A percentile compares a stretch with the other conserved stretches of the same genome.
phyloP scores from a whole-genome alignment of 2,888 invertebrate species.

The Spisula solida region DNA sequence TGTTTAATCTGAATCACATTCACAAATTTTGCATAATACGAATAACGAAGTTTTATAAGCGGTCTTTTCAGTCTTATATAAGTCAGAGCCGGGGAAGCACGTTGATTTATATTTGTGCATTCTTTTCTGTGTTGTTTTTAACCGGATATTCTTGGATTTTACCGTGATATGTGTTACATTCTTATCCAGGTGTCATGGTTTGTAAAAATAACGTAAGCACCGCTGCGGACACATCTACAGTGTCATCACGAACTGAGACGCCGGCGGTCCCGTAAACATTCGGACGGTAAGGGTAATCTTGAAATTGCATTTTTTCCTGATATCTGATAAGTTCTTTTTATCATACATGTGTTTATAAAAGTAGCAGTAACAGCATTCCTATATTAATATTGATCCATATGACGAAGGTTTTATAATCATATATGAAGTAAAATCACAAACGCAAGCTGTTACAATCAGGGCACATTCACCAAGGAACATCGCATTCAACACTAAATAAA shows the following conservation, averaged over 20 bases:
- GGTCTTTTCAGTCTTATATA: constrained; percentile 69
- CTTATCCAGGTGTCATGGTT: not conserved
- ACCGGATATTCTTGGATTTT: constrained; percentile 44
- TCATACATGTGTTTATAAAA: not conserved
- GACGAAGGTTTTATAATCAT: not conserved
- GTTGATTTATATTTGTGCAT: constrained; percentile 46
- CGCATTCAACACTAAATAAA: constrained; percentile 23
- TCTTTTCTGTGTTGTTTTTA: constrained; percentile 19
- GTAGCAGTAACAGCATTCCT: not conserved
- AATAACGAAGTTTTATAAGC: constrained; percentile 71
- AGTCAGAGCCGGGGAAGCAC: constrained; percentile 54
- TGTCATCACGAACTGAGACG: too few relatives aligned
- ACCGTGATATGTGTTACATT: constrained; percentile 2
- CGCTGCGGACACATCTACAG: not conserved
- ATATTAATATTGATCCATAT: not conserved
- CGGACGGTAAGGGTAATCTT: not conserved
- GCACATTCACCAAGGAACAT: not conserved
- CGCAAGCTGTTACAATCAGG: constrained; percentile 14
- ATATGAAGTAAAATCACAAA: not conserved
- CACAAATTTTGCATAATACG: constrained; percentile 74
- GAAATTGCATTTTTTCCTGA: not conserved
- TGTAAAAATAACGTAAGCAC: not conserved
- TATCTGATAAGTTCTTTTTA: not conserved
- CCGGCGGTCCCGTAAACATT: too few relatives aligned
- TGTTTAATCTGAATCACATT: constrained; percentile 73